Evolutionary conservation across 37 sponge, comb jelly and placozoan genomes (phyloP).

Genomic region (Axinella damicornis): DNA sequence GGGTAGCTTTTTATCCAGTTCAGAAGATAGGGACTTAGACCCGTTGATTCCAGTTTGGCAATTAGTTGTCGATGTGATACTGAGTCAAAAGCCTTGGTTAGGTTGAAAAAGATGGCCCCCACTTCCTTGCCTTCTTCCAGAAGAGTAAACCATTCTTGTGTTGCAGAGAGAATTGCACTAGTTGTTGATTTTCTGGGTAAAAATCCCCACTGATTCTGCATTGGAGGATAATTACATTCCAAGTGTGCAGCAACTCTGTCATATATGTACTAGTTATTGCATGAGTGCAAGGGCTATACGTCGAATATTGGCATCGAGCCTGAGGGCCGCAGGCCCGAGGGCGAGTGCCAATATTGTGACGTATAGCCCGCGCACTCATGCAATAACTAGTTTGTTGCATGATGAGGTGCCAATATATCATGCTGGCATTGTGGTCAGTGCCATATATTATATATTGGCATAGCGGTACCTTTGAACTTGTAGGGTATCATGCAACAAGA

Average conservation of each 20-base stretch:
- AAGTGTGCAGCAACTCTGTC: not conserved
- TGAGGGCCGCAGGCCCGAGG: no score
- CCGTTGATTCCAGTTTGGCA: not conserved
- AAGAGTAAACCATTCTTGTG: not conserved
- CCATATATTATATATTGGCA: no score
- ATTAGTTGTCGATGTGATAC: conserved; percentile 2
- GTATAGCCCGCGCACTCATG: no score
- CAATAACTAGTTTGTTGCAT: no score
- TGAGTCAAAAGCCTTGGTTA: conserved; percentile 7
- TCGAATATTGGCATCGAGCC: no score
- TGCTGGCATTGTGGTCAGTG: no score
- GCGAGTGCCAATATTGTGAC: no score
- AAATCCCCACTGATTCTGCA: conserved; percentile 7
- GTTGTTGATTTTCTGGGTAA: not conserved
- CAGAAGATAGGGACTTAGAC: not conserved
- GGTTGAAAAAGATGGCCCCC: not conserved
- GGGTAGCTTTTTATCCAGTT: conserved; percentile 6
- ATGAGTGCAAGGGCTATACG: no score
- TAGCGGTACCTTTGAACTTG: no score
- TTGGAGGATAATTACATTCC: not conserved
- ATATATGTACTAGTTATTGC: no score
- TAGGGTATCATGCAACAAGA: no score
- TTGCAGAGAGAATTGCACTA: not conserved
- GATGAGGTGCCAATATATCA: no score
- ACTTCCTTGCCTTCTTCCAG: not conserved